Evolutionary conservation across 2,888 invertebrate species (phyloP).

Genomic region (Galerucella calmariensis): DNA sequence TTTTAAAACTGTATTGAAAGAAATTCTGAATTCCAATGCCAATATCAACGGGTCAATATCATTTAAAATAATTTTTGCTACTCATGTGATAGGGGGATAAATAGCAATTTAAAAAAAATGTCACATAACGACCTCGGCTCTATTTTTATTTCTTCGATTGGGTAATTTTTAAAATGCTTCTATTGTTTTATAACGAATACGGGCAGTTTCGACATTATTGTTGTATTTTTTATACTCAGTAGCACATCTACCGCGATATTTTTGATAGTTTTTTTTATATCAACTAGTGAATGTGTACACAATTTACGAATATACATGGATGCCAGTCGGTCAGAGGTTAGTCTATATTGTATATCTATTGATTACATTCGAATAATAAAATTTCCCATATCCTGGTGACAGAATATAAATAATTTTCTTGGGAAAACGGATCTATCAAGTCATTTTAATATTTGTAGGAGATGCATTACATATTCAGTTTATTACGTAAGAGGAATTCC

Average conservation of each 20-base stretch:
- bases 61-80: constrained; percentile 8
- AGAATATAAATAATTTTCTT: background rate
- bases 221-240: background rate
- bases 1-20: too few species aligned
- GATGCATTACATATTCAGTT: background rate
- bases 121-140: constrained; percentile 31
- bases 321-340: constrained; percentile 3
- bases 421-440: background rate
- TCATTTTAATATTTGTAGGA: background rate
- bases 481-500: background rate
- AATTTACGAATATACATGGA: background rate
- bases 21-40: constrained; percentile 31
- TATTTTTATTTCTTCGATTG: constrained; percentile 21
- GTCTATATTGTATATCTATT: background rate
- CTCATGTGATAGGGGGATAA: constrained; percentile 7
- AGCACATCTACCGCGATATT: background rate
- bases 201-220: constrained; percentile 11
- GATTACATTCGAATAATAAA: background rate
- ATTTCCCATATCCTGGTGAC: background rate
- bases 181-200: constrained; percentile 15
- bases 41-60: constrained; percentile 44
- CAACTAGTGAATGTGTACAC: too few species aligned
- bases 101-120: constrained; percentile 29
- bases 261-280: background rate
- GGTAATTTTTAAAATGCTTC: constrained; percentile 16